These are phyloP conservation scores for Tolmerus cingulatus DNA, from an alignment of 2,888 invertebrate species.

Conservation along the genomic window DNA sequence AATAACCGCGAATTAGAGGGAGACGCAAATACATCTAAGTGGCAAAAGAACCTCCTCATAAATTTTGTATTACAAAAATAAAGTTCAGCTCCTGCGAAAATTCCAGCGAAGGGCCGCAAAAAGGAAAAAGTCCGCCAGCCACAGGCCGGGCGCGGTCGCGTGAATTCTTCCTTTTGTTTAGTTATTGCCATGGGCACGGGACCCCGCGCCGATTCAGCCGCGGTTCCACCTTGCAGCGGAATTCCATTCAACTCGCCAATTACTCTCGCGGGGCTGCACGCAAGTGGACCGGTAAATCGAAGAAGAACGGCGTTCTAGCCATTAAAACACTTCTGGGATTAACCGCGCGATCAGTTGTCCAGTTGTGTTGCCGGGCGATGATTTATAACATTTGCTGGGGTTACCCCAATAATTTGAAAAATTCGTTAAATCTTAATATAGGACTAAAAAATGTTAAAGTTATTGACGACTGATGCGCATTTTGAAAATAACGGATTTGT, in stretches of 20 bases:
- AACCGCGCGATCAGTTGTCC: background rate
- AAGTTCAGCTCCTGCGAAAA: background rate
- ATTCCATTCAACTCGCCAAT: slow-evolving; percentile 33
- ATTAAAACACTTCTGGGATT: background rate
- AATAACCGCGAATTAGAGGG: background rate
- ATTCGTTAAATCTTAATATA: too few species aligned
- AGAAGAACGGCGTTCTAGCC: background rate
- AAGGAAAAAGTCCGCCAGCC: background rate
- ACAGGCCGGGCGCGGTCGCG: background rate
- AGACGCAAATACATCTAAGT: background rate
- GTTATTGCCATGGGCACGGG: background rate
- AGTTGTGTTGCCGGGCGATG: background rate
- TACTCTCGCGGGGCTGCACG: background rate
- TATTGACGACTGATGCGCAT: too few species aligned
- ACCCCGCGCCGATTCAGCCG: background rate
- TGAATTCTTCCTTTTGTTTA: background rate
- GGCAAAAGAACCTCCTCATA: background rate
- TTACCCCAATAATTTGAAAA: background rate
- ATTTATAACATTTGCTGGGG: background rate
- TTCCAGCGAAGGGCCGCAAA: background rate
- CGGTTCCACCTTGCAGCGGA: background rate
- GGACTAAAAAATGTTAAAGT: too few species aligned
- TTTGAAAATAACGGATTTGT: too few species aligned
- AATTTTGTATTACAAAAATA: slow-evolving; percentile 16
- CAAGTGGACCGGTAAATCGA: background rate